These are phyloP conservation scores for Drosophila kuntzei DNA, from an alignment of 2,888 invertebrate species.

Conservation along the genomic window DNA sequence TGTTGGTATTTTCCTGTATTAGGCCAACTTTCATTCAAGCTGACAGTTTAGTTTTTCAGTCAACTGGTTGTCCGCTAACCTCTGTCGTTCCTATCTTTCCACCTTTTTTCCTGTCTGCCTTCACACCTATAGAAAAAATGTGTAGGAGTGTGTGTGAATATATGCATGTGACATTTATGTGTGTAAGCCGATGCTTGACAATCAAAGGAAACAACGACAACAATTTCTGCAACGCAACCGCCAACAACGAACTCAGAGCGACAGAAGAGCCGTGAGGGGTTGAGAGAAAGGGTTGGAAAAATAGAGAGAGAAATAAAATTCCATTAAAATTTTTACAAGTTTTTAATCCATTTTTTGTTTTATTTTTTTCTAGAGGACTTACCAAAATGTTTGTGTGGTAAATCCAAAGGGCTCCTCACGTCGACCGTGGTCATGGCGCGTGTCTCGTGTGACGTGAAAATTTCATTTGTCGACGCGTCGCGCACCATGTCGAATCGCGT, in stretches of 20 bases:
- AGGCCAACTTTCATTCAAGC: not conserved
- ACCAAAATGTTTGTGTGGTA: constrained; percentile 77
- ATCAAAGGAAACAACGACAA: constrained; percentile 70
- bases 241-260: constrained; percentile 46
- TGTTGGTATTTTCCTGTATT: constrained; percentile 4
- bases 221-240: constrained; percentile 72
- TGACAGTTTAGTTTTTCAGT: constrained; percentile 40
- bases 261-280: not conserved
- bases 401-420: constrained; percentile 56
- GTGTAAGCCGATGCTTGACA: constrained; percentile 77
- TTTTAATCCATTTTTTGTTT: constrained; percentile 61
- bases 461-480: constrained; percentile 73
- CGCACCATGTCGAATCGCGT: constrained; percentile 28
- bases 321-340: constrained; percentile 80
- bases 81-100: constrained; percentile 11
- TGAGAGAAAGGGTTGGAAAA: constrained; percentile 7
- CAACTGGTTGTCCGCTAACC: constrained; percentile 28
- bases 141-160: constrained; percentile 24
- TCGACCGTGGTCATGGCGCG: constrained; percentile 57
- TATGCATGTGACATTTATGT: constrained; percentile 68
- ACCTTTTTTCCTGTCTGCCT: constrained; percentile 3
- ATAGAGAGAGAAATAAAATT: constrained; percentile 65
- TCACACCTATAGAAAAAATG: constrained; percentile 20
- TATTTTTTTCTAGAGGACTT: constrained; percentile 40
- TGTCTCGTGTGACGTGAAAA: constrained; percentile 69